A percentile compares a stretch with the other conserved stretches of the same genome.
Conservation (phyloP, 2,797 vertebrate genomes). For the Ctenosaura bakeri region DNA sequence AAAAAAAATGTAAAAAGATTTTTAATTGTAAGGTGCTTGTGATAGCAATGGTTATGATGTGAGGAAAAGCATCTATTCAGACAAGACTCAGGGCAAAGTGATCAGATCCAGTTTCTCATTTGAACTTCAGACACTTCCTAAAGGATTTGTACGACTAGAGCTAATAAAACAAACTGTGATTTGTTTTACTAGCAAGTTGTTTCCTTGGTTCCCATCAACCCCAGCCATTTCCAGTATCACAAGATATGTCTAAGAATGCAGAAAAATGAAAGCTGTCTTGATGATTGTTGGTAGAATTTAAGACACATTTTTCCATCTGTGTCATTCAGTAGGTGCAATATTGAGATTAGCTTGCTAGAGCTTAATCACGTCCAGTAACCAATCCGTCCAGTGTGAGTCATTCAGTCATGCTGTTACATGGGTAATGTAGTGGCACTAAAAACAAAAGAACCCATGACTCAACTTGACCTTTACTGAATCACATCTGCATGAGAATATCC, state of each 20-base stretch:
- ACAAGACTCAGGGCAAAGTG: neutral
- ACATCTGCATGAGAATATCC: slow-evolving; percentile 3
- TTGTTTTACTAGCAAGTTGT: neutral
- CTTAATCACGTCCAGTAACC: neutral
- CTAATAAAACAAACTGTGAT: neutral
- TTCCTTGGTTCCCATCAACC: too few species aligned
- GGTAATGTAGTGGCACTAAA: neutral
- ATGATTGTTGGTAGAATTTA: neutral
- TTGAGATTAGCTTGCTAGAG: neutral
- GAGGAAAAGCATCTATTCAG: neutral
- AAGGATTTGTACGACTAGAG: neutral
- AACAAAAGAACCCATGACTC: neutral
- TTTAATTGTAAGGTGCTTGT: neutral
- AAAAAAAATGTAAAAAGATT: neutral
- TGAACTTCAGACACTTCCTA: neutral
- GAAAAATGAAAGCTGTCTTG: too few species aligned
- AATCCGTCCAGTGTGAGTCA: neutral
- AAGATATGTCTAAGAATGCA: too few species aligned
- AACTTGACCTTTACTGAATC: slow-evolving; percentile 1
- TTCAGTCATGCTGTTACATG: slow-evolving; percentile 10
- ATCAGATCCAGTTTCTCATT: neutral
- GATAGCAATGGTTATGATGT: neutral
- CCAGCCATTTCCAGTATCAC: too few species aligned
- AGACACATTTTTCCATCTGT: neutral
- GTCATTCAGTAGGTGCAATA: neutral